Conservation (phyloP, 2,113 vertebrate genomes). For the Circaetus cinerascens region DNA sequence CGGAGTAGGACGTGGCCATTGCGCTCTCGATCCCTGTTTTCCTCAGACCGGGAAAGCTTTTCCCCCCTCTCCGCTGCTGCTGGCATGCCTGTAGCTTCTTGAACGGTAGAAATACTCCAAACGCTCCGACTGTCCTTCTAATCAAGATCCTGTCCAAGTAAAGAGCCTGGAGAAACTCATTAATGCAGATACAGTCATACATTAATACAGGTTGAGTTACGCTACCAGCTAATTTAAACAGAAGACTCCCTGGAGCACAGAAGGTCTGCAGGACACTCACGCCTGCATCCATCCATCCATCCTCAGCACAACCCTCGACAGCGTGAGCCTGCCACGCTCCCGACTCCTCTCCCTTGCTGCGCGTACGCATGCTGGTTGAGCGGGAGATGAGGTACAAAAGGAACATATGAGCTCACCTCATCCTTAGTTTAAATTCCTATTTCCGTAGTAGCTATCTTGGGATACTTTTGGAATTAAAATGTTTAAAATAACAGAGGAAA, state of each 20-base stretch:
- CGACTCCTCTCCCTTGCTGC: background rate
- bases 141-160: background rate
- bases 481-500: background rate
- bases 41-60: background rate
- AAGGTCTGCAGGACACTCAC: background rate
- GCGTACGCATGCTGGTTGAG: accelerated
- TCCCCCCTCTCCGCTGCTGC: background rate
- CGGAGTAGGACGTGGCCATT: accelerated
- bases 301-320: background rate
- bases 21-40: accelerated
- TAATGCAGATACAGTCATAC: accelerated
- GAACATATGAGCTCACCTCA: accelerated
- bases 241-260: background rate
- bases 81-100: accelerated
- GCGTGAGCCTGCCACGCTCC: accelerated
- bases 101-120: background rate
- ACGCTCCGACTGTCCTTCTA: accelerated
- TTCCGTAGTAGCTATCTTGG: background rate
- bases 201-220: accelerated
- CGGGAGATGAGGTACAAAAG: background rate
- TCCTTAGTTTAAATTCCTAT: background rate
- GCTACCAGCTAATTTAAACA: too few species aligned
- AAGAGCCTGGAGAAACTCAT: background rate
- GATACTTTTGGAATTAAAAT: background rate
- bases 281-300: background rate